phyloP scores from a whole-genome alignment of 2,113 vertebrate species.

The Oreocharis arfaki region DNA sequence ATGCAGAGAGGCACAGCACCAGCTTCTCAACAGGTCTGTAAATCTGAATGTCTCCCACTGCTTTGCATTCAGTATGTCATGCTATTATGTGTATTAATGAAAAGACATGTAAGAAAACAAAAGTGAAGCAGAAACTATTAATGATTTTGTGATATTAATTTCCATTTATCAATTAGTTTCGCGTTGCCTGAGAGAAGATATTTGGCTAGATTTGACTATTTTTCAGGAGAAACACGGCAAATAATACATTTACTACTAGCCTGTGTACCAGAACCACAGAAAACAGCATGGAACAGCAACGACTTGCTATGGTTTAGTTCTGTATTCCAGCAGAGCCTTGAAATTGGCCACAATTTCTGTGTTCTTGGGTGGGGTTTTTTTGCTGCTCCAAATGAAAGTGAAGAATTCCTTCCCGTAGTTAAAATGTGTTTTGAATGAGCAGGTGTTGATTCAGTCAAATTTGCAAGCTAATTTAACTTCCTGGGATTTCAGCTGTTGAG shows the following conservation, averaged over 20 bases:
- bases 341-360: background rate
- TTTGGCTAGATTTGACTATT: background rate
- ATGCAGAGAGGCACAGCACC: background rate
- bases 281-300: background rate
- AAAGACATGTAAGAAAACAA: background rate
- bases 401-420: constrained; percentile 47
- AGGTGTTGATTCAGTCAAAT: constrained; percentile 41
- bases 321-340: background rate
- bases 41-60: background rate
- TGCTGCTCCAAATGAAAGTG: background rate
- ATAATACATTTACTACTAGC: background rate
- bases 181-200: background rate
- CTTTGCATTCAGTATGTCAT: background rate
- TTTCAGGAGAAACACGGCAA: background rate
- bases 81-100: background rate
- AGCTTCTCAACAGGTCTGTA: background rate
- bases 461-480: constrained; percentile 49
- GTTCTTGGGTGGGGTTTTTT: background rate
- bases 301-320: background rate
- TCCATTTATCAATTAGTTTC: background rate
- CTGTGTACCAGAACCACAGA: background rate
- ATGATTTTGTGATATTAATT: background rate
- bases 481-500: constrained; percentile 27
- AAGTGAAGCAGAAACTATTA: background rate
- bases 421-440: constrained; percentile 18